Evolutionary conservation across 2,113 vertebrate genomes (phyloP).

Genomic region (Anolis carolinensis): DNA sequence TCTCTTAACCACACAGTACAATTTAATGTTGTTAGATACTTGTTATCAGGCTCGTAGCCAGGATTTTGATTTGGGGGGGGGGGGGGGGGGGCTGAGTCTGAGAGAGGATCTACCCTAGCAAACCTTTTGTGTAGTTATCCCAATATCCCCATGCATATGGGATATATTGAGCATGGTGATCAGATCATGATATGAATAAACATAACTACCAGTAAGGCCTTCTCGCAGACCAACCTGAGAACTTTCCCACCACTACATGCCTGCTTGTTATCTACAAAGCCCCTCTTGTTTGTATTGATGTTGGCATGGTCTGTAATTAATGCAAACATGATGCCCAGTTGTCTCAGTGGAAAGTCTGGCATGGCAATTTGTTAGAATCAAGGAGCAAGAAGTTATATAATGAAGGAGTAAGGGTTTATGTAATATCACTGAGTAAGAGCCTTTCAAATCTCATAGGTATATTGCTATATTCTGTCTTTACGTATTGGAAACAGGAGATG

Average conservation of each 20-base stretch:
- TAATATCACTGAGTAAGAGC: not conserved
- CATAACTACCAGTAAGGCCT: too few species aligned
- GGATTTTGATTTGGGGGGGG: too few species aligned
- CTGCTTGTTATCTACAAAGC: slow-evolving; percentile 4
- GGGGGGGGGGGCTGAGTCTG: too few species aligned
- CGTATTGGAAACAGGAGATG: not conserved
- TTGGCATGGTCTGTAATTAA: not conserved
- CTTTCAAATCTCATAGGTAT: too few species aligned
- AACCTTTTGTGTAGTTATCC: too few species aligned
- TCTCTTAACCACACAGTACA: not conserved
- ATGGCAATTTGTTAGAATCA: not conserved
- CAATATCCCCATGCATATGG: too few species aligned
- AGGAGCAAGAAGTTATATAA: not conserved
- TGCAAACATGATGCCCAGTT: not conserved
- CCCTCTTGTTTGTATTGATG: slow-evolving; percentile 18
- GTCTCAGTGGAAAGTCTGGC: not conserved
- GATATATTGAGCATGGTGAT: too few species aligned
- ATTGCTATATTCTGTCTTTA: not conserved
- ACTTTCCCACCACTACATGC: too few species aligned
- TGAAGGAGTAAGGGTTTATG: not conserved
- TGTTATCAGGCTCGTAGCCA: too few species aligned
- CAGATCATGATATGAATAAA: too few species aligned
- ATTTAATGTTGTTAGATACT: slow-evolving; percentile 3
- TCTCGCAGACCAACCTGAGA: too few species aligned
- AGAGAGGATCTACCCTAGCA: too few species aligned